Base-by-base conservation (phyloP, 1,140 invertebrate species). In the Acromyrmex heyeri region DNA sequence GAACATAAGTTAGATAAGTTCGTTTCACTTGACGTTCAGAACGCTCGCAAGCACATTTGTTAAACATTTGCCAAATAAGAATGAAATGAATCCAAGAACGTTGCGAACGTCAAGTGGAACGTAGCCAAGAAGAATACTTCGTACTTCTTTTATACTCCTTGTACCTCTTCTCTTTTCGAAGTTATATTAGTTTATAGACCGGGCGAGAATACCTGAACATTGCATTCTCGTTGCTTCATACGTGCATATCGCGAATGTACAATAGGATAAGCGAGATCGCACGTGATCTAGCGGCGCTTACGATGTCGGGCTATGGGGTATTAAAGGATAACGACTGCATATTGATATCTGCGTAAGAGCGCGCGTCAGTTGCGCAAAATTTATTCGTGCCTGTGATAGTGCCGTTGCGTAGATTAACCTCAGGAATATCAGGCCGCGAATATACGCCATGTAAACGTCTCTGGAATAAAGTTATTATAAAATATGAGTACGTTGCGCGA, bases 241-340 rank as follows among this genome's bases (percentile, higher is more conserved):
- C 55, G 38, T 50, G 44, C 27, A 30, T 53, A n/a, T 14, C 21
- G 50, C 12, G 67, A 18, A 82, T 82, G 34, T 21, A 69, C 21
- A 69, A 69, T 69, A 30, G 55, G 18, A 83, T 83, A 61, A 73
- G 24, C 69, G 69, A n/a, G 64, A 30, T 70, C 18, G 55, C 69
- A 57, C 57, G 55, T 82, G 67, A 82, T 24, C n/a, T 21, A 59
- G 38, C 18, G 8, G 24, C 65, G 65, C 67, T 82, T 57, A 44
- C 65, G 69, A 38, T 30, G 30, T 30, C 21, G 48, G 24, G 24
- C n/a, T 81, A 69, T 72, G 18, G 3, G 55, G 38, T 62, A 75
- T 83, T 75, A 83, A 83, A 83, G 57, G 79, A 75, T 73, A 70
- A 81, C 64, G 64, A 81, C 30, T 14, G 38, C 44, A 64, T 83